phyloP scores from a whole-genome alignment of 2,888 invertebrate genomes.

The Prenolepis imparis region DNA sequence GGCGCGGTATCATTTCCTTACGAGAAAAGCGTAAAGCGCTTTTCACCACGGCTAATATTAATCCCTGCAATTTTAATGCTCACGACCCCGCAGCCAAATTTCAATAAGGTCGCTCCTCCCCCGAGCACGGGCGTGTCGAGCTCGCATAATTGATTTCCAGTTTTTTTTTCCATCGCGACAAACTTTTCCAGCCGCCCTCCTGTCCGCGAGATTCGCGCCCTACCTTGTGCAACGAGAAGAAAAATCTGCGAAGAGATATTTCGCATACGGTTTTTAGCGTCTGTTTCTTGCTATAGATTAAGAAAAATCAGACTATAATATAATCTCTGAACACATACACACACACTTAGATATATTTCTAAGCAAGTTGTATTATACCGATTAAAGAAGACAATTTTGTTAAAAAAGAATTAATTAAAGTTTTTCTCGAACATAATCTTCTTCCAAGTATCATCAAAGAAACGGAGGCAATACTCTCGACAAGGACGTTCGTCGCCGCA shows the following conservation, averaged over 20 bases:
- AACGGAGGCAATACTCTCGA: background rate
- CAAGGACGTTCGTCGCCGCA: conserved; percentile 18
- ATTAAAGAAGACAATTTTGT: background rate
- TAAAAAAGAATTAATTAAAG: background rate
- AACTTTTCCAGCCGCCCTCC: conserved; percentile 61
- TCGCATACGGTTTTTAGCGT: background rate
- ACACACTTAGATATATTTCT: background rate
- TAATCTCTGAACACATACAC: background rate
- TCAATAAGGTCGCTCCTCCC: conserved; percentile 76
- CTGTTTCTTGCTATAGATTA: background rate
- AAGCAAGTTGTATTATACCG: background rate
- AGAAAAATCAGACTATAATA: background rate
- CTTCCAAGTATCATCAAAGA: background rate
- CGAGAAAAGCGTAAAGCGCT: conserved; percentile 54
- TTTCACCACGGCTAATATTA: conserved; percentile 78
- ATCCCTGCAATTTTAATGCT: conserved; percentile 84
- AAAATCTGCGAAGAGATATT: conserved; percentile 8
- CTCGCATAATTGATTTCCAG: conserved; percentile 79
- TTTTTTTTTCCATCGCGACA: conserved; percentile 67
- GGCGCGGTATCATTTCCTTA: conserved; percentile 63
- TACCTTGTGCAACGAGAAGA: background rate
- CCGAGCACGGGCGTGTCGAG: conserved; percentile 11
- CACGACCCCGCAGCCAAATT: conserved; percentile 80
- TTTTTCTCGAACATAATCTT: background rate
- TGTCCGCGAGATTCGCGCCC: background rate